These are phyloP conservation scores for Ashinkailepas kermadecensis DNA, from an alignment of 2,888 invertebrate species.

Conservation along the genomic window DNA sequence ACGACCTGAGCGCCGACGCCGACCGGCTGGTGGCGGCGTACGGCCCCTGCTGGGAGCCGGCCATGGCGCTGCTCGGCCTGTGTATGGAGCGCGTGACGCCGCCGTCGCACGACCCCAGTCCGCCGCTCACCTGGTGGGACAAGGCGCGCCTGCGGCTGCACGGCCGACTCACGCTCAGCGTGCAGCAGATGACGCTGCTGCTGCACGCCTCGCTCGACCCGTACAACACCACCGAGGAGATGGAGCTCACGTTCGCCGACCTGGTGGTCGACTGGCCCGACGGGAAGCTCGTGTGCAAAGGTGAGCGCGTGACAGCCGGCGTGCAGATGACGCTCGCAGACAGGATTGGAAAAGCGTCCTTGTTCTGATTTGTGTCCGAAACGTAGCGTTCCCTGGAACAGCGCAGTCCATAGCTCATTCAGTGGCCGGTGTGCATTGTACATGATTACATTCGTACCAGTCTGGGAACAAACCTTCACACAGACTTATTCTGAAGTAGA, in stretches of 20 bases:
- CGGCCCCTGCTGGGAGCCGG: slow-evolving; percentile 99
- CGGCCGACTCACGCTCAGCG: slow-evolving; percentile 69
- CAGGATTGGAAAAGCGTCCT: no score
- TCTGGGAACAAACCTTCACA: no score
- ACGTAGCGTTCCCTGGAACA: no score
- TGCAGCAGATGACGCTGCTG: slow-evolving; percentile 78
- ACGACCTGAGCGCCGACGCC: slow-evolving; percentile 92
- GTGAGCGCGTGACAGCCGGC: neutral
- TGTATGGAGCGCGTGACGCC: slow-evolving; percentile 48
- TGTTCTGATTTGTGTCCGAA: no score
- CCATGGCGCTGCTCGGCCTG: slow-evolving; percentile 78
- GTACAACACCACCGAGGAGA: slow-evolving; percentile 97
- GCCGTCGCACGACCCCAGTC: slow-evolving; percentile 81
- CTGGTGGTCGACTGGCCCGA: slow-evolving; percentile 94
- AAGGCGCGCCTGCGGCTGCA: slow-evolving; percentile 86
- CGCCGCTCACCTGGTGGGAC: slow-evolving; percentile 94
- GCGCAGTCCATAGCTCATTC: no score
- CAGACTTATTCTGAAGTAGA: no score
- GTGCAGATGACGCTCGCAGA: slow-evolving; percentile 37
- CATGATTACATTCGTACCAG: no score
- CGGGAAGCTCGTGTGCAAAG: slow-evolving; percentile 46
- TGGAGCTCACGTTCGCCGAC: slow-evolving; percentile 94
- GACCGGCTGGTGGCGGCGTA: slow-evolving; percentile 86
- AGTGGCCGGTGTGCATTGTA: no score
- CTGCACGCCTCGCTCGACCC: slow-evolving; percentile 95